These are phyloP conservation scores for Ophion obscuratus DNA, from an alignment of 2,888 invertebrate species.

Conservation along the genomic window DNA sequence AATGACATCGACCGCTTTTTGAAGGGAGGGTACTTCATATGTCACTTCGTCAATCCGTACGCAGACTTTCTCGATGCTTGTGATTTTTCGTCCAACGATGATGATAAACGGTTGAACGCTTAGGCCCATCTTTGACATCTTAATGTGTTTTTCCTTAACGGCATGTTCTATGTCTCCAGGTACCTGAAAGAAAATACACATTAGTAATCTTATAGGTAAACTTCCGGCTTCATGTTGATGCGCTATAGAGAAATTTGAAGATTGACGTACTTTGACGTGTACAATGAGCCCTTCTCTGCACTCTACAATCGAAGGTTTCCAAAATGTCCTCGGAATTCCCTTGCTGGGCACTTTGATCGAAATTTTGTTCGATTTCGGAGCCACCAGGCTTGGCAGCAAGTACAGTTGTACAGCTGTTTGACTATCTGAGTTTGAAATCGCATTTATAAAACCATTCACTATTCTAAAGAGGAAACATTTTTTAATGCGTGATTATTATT, in stretches of 20 bases:
- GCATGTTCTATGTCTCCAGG: conserved; percentile 44
- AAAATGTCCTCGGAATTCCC: conserved; percentile 4
- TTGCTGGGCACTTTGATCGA: conserved; percentile 14
- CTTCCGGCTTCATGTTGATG: neutral
- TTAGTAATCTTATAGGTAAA: neutral
- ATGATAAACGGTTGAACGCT: conserved; percentile 27
- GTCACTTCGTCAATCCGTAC: conserved; percentile 20
- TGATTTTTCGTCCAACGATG: too few relatives aligned
- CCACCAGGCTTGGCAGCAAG: conserved; percentile 29
- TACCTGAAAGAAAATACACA: conserved; percentile 24
- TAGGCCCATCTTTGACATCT: conserved; percentile 42
- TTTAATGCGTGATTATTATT: neutral
- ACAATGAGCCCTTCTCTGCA: conserved; percentile 33
- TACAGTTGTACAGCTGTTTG: conserved; percentile 33
- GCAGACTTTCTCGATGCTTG: too few relatives aligned
- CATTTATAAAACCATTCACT: neutral
- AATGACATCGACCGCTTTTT: conserved; percentile 32
- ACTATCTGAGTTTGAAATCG: conserved; percentile 26
- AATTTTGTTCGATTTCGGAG: conserved; percentile 42
- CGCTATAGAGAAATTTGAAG: neutral
- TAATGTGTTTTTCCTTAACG: conserved; percentile 9
- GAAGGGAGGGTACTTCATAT: conserved; percentile 44
- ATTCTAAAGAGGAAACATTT: conserved; percentile 1
- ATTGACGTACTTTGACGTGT: conserved; percentile 31
- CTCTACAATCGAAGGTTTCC: conserved; percentile 44